Evolutionary conservation across 1,140 invertebrate genomes (phyloP).

Genomic region (Leptinotarsa lineolata): DNA sequence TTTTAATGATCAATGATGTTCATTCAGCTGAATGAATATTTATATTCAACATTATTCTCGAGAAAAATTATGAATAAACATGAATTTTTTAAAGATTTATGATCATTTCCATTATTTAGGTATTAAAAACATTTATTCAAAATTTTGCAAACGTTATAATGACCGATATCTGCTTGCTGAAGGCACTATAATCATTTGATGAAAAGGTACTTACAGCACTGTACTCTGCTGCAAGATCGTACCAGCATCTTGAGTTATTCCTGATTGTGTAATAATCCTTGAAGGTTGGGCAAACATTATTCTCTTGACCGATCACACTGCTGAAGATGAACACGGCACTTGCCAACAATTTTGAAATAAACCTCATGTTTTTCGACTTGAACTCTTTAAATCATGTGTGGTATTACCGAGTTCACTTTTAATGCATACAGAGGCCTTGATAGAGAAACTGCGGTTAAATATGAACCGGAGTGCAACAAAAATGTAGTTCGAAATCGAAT

Average conservation of each 20-base stretch:
- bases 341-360: background rate
- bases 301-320: conserved; percentile 29
- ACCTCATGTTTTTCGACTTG: conserved; percentile 6
- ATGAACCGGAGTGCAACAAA: conserved; percentile 21
- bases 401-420: conserved; percentile 20
- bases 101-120: too few species aligned
- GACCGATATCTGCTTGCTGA: too few species aligned
- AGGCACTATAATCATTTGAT: background rate
- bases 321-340: background rate
- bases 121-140: too few species aligned
- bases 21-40: too few species aligned
- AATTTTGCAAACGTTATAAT: too few species aligned
- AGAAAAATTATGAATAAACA: too few species aligned
- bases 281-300: conserved; percentile 52
- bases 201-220: conserved; percentile 46
- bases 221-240: conserved; percentile 47
- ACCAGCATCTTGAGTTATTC: conserved; percentile 52
- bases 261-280: conserved; percentile 51
- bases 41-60: too few species aligned
- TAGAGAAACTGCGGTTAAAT: conserved; percentile 3
- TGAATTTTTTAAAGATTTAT: too few species aligned
- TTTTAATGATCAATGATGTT: too few species aligned
- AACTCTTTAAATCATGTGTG: conserved; percentile 6
- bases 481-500: conserved; percentile 1
- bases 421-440: conserved; percentile 26